Conservation (phyloP, 1,140 invertebrate species). For the Hylaeus volcanicus region DNA sequence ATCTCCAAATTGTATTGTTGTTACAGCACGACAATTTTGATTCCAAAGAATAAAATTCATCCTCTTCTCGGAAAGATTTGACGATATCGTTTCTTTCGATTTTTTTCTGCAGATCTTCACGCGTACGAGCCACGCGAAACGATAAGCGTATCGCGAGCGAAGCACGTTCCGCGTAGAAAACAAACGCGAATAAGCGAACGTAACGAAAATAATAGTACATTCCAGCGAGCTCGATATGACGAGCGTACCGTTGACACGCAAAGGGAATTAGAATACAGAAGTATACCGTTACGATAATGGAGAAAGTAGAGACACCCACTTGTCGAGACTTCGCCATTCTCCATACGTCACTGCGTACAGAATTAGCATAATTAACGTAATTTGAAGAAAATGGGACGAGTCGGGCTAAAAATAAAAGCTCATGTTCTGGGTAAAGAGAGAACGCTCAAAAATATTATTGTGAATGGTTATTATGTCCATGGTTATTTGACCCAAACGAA, state of each 20-base stretch:
- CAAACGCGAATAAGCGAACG: not conserved
- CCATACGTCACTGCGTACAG: conserved; percentile 18
- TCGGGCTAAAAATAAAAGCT: too few relatives aligned
- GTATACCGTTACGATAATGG: conserved; percentile 69
- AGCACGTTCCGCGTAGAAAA: conserved; percentile 19
- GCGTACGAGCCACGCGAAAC: too few relatives aligned
- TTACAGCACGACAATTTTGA: too few relatives aligned
- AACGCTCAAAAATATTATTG: too few relatives aligned
- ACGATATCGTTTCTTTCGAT: too few relatives aligned
- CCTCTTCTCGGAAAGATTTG: too few relatives aligned
- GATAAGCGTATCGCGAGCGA: not conserved
- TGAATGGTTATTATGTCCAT: too few relatives aligned
- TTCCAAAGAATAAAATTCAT: too few relatives aligned
- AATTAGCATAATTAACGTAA: conserved; percentile 56
- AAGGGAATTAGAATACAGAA: conserved; percentile 66
- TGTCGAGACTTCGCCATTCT: conserved; percentile 21
- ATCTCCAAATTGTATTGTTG: too few relatives aligned
- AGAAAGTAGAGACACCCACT: conserved; percentile 70
- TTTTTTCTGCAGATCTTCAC: not conserved
- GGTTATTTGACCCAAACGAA: too few relatives aligned
- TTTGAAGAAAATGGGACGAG: not conserved
- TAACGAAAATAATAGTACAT: conserved; percentile 39
- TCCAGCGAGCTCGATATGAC: conserved; percentile 49
- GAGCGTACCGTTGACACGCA: conserved; percentile 43
- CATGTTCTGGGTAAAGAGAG: too few relatives aligned